Conservation (phyloP, 2,113 vertebrate genomes). For the Xyliphius kryptos region DNA sequence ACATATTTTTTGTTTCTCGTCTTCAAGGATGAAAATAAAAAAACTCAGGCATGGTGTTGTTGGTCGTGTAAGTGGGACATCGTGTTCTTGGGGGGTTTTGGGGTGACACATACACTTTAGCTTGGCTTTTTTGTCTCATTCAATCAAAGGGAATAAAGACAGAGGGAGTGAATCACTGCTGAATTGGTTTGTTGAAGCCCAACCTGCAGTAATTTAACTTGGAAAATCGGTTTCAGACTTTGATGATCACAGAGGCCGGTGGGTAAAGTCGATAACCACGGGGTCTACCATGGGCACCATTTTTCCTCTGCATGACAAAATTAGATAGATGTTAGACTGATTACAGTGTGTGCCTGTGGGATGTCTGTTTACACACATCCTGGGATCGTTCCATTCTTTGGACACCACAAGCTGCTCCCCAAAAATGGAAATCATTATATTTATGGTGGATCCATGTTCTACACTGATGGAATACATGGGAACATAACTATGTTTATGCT, state of each 20-base stretch:
- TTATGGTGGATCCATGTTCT: too few species aligned
- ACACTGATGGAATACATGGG: too few species aligned
- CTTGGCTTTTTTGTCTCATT: conserved; percentile 1
- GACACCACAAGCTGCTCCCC: too few species aligned
- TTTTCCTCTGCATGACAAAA: conserved; percentile 1
- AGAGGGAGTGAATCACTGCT: not conserved
- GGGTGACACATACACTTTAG: conserved; percentile 48
- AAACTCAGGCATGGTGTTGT: conserved; percentile 33
- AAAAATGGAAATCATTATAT: too few species aligned
- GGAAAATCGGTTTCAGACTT: conserved; percentile 9
- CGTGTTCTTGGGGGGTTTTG: conserved; percentile 52
- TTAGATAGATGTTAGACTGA: conserved; percentile 4
- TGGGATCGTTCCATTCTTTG: too few species aligned
- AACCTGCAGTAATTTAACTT: not conserved
- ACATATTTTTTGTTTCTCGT: not conserved
- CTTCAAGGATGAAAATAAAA: too few species aligned
- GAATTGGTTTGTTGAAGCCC: conserved; percentile 6
- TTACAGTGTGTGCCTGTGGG: not conserved
- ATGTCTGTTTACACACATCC: too few species aligned
- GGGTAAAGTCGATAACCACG: conserved; percentile 5
- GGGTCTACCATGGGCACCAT: not conserved
- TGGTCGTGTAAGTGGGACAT: conserved; percentile 52
- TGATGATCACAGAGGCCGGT: conserved; percentile 16
- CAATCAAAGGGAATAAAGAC: not conserved
- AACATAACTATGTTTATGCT: too few species aligned